These are phyloP conservation scores for Psilanteris sp. DNA, from an alignment of 1,140 invertebrate species.

Conservation along the genomic window DNA sequence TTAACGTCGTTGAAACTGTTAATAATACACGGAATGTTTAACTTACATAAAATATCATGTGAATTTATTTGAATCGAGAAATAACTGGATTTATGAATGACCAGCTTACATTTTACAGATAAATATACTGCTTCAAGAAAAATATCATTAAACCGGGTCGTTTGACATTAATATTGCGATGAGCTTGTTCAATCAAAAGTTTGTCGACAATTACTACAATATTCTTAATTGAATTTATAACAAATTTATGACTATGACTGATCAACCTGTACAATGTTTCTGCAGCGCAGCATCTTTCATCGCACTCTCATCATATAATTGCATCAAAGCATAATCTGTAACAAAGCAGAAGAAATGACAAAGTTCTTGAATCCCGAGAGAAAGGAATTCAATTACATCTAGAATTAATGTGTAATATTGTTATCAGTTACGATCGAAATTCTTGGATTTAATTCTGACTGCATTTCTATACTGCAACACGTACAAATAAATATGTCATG, in stretches of 20 bases:
- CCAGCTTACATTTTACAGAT: conserved; percentile 26
- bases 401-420: conserved; percentile 59
- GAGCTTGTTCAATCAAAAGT: too few species aligned
- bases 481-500: conserved; percentile 64
- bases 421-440: conserved; percentile 63
- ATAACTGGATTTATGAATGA: conserved; percentile 15
- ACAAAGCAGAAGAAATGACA: conserved; percentile 21
- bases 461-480: conserved; percentile 45
- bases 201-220: too few species aligned
- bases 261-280: conserved; percentile 26
- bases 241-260: too few species aligned
- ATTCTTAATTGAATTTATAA: too few species aligned
- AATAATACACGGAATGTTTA: background rate
- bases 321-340: conserved; percentile 25
- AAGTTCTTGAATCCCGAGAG: conserved; percentile 26
- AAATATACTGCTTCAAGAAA: too few species aligned
- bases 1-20: conserved; percentile 2
- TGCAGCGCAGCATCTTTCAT: conserved; percentile 4
- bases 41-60: conserved; percentile 9
- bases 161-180: too few species aligned
- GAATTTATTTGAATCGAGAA: conserved; percentile 41
- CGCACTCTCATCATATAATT: conserved; percentile 1
- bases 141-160: too few species aligned
- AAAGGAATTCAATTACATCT: conserved; percentile 50
- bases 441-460: conserved; percentile 44